Conservation (phyloP, 2,888 invertebrate genomes). For the Orgyia antiqua region DNA sequence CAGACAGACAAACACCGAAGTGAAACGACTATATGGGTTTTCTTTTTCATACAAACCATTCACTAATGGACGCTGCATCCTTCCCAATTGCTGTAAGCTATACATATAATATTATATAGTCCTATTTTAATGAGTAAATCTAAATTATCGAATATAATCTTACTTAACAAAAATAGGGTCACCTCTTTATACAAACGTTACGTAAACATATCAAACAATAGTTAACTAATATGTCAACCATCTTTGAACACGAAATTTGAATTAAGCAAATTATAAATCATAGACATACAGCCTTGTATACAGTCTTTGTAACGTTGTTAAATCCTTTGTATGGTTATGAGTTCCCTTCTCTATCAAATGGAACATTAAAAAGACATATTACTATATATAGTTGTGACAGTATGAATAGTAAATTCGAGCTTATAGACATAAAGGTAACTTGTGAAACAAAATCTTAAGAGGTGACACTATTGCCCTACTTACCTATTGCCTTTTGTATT, state of each 20-base stretch:
- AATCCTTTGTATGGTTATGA: constrained; percentile 59
- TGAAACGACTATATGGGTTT: no score
- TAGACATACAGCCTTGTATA: constrained; percentile 65
- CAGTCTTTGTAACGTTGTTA: constrained; percentile 58
- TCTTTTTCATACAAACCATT: no score
- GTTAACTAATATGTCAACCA: constrained; percentile 18
- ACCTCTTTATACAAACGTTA: constrained; percentile 21
- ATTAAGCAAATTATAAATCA: constrained; percentile 69
- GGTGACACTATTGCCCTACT: constrained; percentile 17
- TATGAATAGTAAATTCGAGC: constrained; percentile 54
- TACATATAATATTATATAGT: no score
- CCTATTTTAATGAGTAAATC: no score
- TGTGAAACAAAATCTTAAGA: constrained; percentile 18
- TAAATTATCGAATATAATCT: no score
- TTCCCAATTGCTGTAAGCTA: no score
- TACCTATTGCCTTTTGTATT: constrained; percentile 1
- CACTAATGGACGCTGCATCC: no score
- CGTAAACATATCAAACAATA: constrained; percentile 22
- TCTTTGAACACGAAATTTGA: constrained; percentile 57
- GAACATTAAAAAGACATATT: constrained; percentile 73
- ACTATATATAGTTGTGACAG: constrained; percentile 62
- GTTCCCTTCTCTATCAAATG: constrained; percentile 63
- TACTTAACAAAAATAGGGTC: no score
- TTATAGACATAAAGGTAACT: constrained; percentile 2
- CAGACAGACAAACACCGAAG: no score